Conservation (phyloP, 2,888 invertebrate species). For the Caenorhabditis plicata region DNA sequence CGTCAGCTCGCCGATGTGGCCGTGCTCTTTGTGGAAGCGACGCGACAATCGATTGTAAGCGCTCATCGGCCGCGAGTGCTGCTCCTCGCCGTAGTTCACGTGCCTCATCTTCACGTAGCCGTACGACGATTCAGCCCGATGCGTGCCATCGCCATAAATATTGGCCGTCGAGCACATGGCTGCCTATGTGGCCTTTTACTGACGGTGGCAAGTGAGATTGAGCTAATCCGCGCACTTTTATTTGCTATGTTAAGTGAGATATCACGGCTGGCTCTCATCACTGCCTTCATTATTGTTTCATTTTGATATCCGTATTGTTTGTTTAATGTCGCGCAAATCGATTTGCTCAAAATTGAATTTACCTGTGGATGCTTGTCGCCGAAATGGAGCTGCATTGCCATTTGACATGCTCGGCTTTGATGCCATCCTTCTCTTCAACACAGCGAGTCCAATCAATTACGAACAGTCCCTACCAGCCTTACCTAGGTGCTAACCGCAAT, state of each 20-base stretch:
- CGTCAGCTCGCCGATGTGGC: too few relatives aligned
- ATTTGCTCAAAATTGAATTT: too few relatives aligned
- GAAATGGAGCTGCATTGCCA: conserved; percentile 26
- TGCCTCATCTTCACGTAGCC: conserved; percentile 27
- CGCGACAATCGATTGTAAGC: conserved; percentile 29
- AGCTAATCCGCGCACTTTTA: too few relatives aligned
- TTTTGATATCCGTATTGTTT: background rate
- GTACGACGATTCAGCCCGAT: conserved; percentile 27
- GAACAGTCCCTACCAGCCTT: too few relatives aligned
- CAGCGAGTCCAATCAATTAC: too few relatives aligned
- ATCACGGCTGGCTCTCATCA: too few relatives aligned
- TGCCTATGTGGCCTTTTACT: too few relatives aligned
- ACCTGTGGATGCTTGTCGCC: conserved; percentile 33
- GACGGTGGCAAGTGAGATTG: conserved; percentile 20
- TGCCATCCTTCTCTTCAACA: too few relatives aligned
- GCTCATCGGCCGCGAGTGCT: conserved; percentile 10
- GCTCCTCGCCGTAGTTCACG: conserved; percentile 27
- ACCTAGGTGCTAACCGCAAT: too few relatives aligned
- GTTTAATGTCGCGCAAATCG: background rate
- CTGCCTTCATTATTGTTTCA: too few relatives aligned
- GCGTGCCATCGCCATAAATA: too few relatives aligned
- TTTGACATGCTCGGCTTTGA: conserved; percentile 14
- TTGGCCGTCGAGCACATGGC: background rate
- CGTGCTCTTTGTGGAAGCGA: conserved; percentile 23
- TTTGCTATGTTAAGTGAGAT: too few relatives aligned